phyloP scores from a whole-genome alignment of 37 sponge, comb jelly and placozoan species.

The Corticium candelabrum region DNA sequence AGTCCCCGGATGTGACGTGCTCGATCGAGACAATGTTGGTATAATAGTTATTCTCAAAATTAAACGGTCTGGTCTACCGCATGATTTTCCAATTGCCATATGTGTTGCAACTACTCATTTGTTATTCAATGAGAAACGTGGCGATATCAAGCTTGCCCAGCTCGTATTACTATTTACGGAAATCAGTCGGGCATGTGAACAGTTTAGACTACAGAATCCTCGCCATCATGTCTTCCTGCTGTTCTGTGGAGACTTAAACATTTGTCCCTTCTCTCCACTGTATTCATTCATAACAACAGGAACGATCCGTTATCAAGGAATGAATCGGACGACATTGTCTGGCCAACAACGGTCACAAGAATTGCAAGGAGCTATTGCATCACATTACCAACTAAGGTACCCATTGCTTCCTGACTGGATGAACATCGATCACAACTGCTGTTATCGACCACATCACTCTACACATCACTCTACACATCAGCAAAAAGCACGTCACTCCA shows the following conservation, averaged over 20 bases:
- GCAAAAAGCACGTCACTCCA: no score
- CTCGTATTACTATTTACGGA: conserved; percentile 57
- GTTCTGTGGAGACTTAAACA: not conserved
- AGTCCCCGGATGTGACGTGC: conserved; percentile 13
- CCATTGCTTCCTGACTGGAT: not conserved
- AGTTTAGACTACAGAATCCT: not conserved
- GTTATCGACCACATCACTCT: no score
- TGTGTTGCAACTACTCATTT: conserved; percentile 94
- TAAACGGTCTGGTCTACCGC: not conserved
- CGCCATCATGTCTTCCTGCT: not conserved
- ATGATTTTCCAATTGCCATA: not conserved
- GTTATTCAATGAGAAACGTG: conserved; percentile 90
- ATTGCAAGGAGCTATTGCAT: no score
- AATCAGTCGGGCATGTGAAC: not conserved
- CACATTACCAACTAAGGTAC: not conserved
- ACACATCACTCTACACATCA: no score
- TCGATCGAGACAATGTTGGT: conserved; percentile 84
- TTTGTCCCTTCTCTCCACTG: not conserved
- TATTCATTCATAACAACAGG: not conserved
- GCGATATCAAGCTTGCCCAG: conserved; percentile 95
- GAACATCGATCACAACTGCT: not conserved
- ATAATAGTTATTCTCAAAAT: conserved; percentile 29
- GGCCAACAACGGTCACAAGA: not conserved
- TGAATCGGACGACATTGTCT: not conserved
- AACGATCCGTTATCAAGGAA: not conserved